phyloP scores from a whole-genome alignment of 2,113 vertebrate genomes.

The Misgurnus anguillicaudatus region DNA sequence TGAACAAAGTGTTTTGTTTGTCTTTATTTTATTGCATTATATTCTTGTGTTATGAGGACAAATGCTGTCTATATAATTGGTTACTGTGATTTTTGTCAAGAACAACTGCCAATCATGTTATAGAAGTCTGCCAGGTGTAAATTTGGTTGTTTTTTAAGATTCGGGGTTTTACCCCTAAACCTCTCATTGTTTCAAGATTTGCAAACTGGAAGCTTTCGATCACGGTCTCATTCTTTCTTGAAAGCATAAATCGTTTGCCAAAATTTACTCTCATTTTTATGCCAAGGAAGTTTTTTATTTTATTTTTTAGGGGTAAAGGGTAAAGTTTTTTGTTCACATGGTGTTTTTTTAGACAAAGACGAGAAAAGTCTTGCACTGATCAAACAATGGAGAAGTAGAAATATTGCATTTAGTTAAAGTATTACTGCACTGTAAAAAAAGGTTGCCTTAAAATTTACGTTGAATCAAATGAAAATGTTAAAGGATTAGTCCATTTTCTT shows the following conservation, averaged over 20 bases:
- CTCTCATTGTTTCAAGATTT: constrained; percentile 65
- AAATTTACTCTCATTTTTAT: background rate
- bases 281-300: background rate
- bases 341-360: background rate
- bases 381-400: no score
- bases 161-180: background rate
- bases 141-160: background rate
- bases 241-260: background rate
- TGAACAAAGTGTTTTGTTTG: constrained; percentile 54
- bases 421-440: no score
- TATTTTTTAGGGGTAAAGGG: background rate
- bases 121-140: constrained; percentile 29
- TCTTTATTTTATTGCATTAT: constrained; percentile 50
- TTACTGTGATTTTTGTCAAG: constrained; percentile 71
- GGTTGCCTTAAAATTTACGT: no score
- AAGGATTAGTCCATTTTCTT: no score
- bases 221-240: background rate
- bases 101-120: constrained; percentile 71
- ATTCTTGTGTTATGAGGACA: constrained; percentile 60
- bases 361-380: no score
- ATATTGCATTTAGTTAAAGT: no score
- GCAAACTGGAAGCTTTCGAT: constrained; percentile 48
- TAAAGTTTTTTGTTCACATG: background rate
- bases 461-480: no score
- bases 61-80: constrained; percentile 66